phyloP scores from a whole-genome alignment of 2,113 vertebrate species.

The Coregonus clupeaformis region DNA sequence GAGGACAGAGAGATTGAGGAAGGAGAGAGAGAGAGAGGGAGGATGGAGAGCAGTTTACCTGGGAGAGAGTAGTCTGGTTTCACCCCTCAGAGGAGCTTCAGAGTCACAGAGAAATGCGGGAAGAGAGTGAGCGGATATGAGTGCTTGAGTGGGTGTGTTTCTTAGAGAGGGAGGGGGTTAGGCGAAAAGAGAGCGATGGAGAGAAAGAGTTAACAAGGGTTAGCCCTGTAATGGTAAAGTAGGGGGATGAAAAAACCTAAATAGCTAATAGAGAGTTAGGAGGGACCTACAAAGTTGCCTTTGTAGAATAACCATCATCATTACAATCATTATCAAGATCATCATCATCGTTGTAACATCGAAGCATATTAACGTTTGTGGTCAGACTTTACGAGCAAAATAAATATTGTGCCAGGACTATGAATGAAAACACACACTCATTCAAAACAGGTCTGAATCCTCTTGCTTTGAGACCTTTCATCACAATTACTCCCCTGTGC shows the following conservation, averaged over 20 bases:
- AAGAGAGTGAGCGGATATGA: constrained; percentile 69
- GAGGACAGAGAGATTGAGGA: background rate
- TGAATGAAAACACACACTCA: constrained; percentile 9
- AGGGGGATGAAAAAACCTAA: background rate
- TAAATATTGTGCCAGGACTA: background rate
- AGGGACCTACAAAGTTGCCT: background rate
- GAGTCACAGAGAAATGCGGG: constrained; percentile 65
- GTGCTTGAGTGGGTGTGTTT: constrained; percentile 74
- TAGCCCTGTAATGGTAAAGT: constrained; percentile 54
- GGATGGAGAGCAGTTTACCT: constrained; percentile 64
- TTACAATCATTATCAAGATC: background rate
- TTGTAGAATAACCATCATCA: background rate
- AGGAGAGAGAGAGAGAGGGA: constrained; percentile 4
- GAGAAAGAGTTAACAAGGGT: constrained; percentile 57
- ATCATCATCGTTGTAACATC: background rate
- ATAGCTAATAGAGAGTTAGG: background rate
- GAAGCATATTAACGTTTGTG: too few species aligned
- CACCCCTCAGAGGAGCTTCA: constrained; percentile 67
- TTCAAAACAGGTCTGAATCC: background rate
- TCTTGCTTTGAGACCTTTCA: too few species aligned
- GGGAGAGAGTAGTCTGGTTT: constrained; percentile 68
- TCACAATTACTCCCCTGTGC: background rate
- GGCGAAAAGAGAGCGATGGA: constrained; percentile 40
- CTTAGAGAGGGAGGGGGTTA: constrained; percentile 35
- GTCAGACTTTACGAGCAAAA: too few species aligned